These are phyloP conservation scores for Meiosimyza decipiens DNA, from an alignment of 2,888 invertebrate species.

Conservation along the genomic window DNA sequence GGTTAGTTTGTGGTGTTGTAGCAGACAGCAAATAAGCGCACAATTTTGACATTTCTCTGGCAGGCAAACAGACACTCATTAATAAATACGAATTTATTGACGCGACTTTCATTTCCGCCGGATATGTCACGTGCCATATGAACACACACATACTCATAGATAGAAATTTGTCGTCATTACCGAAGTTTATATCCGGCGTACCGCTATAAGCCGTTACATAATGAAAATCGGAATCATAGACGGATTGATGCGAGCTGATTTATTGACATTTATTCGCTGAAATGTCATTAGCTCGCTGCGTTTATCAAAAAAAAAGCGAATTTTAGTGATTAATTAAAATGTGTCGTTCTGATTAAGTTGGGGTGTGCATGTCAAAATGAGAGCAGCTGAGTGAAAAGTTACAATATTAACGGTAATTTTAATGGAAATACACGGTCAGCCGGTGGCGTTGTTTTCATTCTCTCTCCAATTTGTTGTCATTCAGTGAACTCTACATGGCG, in stretches of 20 bases:
- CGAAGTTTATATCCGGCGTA: background rate
- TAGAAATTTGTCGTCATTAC: background rate
- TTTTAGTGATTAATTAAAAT: constrained; percentile 28
- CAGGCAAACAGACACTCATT: constrained; percentile 7
- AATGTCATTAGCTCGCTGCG: background rate
- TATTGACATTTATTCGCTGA: background rate
- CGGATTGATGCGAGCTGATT: constrained; percentile 16
- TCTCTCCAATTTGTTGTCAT: constrained; percentile 8
- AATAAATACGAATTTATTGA: constrained; percentile 18
- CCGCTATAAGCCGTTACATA: background rate
- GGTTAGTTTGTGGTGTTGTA: background rate
- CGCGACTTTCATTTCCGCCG: constrained; percentile 19
- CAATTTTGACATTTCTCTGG: constrained; percentile 9
- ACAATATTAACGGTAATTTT: constrained; percentile 40
- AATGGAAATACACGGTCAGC: constrained; percentile 51
- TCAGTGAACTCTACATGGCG: constrained; percentile 14
- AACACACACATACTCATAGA: background rate
- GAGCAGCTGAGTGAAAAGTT: background rate
- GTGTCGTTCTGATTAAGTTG: background rate
- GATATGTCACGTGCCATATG: constrained; percentile 16
- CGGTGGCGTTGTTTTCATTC: constrained; percentile 36
- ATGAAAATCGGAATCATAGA: constrained; percentile 14
- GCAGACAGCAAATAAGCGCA: constrained; percentile 8
- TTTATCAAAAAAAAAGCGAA: constrained; percentile 18
- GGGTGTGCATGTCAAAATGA: too few species aligned